These are phyloP conservation scores for Scleropages formosus DNA, from an alignment of 2,797 vertebrate genomes.

Conservation along the genomic window DNA sequence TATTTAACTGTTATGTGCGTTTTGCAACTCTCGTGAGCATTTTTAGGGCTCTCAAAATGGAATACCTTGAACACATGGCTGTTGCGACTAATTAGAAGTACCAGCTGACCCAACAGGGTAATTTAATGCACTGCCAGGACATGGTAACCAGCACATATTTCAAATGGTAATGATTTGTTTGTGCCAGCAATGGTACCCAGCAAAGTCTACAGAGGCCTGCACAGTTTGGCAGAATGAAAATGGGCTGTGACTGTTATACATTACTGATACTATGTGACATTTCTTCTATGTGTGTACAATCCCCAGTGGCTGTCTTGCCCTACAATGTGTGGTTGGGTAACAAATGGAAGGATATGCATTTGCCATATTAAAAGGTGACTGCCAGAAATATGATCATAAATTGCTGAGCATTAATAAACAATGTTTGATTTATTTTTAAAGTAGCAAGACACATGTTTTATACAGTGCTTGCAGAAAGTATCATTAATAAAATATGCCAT, in stretches of 20 bases:
- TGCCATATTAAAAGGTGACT: slow-evolving; percentile 2
- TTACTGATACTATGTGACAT: slow-evolving; percentile 17
- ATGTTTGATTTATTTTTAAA: neutral
- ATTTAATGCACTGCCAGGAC: slow-evolving; percentile 26
- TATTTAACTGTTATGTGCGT: neutral
- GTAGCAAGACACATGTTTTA: slow-evolving; percentile 23
- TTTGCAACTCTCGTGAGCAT: slow-evolving; percentile 14
- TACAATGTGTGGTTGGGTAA: neutral
- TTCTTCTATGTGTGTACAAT: slow-evolving; percentile 15
- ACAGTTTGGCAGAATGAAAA: neutral
- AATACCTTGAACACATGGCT: slow-evolving; percentile 22
- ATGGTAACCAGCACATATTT: slow-evolving; percentile 12
- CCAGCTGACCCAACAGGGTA: slow-evolving; percentile 11
- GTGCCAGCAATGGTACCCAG: slow-evolving; percentile 8
- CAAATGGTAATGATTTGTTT: slow-evolving; percentile 17
- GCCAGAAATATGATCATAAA: neutral
- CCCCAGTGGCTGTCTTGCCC: slow-evolving; percentile 8
- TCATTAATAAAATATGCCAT: slow-evolving; percentile 30
- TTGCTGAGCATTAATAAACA: slow-evolving; percentile 12
- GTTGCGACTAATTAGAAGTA: slow-evolving; percentile 22
- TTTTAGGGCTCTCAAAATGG: neutral
- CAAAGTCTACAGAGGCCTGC: slow-evolving; percentile 14
- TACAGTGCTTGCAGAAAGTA: slow-evolving; percentile 13
- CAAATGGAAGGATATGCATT: neutral
- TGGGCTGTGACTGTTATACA: neutral